These are phyloP conservation scores for Rallus limicola DNA, from an alignment of 2,113 vertebrate species.

Conservation along the genomic window DNA sequence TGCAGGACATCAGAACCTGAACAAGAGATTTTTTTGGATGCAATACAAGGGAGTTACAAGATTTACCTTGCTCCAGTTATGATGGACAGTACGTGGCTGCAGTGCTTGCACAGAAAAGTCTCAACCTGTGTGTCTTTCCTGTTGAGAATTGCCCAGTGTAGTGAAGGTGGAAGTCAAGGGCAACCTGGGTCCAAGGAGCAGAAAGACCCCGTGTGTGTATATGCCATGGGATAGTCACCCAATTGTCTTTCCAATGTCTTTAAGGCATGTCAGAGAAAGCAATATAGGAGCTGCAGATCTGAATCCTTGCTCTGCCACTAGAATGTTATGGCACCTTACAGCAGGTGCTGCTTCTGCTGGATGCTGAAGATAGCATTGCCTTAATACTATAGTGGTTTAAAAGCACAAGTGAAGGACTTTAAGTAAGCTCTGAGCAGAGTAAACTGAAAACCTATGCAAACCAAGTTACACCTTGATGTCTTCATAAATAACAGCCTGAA, in stretches of 20 bases:
- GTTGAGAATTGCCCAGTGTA: neutral
- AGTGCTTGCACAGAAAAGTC: neutral
- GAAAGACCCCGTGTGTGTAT: neutral
- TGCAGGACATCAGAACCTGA: neutral
- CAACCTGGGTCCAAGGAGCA: neutral
- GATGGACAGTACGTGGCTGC: neutral
- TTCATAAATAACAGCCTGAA: neutral
- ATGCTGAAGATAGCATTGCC: neutral
- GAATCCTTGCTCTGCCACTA: neutral
- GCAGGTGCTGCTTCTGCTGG: neutral
- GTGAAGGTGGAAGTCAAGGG: neutral
- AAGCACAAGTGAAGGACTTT: neutral
- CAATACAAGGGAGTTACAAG: neutral
- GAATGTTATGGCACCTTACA: neutral
- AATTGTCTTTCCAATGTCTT: neutral
- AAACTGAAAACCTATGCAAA: neutral
- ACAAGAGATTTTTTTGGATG: neutral
- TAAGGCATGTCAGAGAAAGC: neutral
- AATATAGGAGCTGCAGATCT: neutral
- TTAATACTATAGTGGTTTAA: neutral
- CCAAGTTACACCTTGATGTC: neutral
- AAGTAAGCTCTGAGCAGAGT: neutral
- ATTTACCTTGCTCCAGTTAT: neutral
- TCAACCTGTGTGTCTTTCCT: neutral
- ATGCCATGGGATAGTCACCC: neutral